Conservation (phyloP, 2,113 vertebrate species). For the Onychostoma macrolepis region DNA sequence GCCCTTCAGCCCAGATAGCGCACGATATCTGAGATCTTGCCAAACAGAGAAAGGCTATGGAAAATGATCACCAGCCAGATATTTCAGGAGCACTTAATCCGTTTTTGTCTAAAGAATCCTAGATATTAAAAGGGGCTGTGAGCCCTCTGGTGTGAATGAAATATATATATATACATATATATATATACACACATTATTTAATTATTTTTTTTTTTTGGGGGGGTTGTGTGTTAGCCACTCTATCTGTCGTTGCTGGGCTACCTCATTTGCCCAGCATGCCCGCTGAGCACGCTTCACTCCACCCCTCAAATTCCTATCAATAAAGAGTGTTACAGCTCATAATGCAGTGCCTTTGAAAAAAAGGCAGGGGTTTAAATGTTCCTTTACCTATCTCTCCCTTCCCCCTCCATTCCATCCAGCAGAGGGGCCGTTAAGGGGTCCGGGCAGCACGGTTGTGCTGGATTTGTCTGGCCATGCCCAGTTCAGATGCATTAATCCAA, state of each 20-base stretch:
- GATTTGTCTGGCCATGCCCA: constrained; percentile 76
- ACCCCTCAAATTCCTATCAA: constrained; percentile 70
- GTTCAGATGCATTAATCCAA: constrained; percentile 80
- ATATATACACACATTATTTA: too few relatives aligned
- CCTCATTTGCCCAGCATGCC: constrained; percentile 52
- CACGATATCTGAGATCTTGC: constrained; percentile 32
- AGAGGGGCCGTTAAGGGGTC: constrained; percentile 66
- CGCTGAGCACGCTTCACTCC: constrained; percentile 51
- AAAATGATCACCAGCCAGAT: constrained; percentile 24
- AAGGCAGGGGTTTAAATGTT: constrained; percentile 64
- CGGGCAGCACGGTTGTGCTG: constrained; percentile 69
- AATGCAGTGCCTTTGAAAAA: constrained; percentile 71
- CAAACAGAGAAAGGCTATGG: not conserved
- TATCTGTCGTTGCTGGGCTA: not conserved
- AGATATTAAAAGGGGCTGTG: not conserved
- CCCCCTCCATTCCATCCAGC: constrained; percentile 61
- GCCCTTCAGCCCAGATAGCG: constrained; percentile 29
- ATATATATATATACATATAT: not conserved
- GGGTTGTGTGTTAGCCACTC: not conserved
- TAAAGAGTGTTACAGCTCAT: constrained; percentile 69
- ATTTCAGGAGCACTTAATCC: not conserved
- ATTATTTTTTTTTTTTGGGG: too few relatives aligned
- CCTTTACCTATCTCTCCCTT: constrained; percentile 71
- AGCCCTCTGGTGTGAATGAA: not conserved
- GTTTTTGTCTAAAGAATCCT: constrained; percentile 28